Percentiles rank a stretch among this genome's conserved stretches.
Conservation (phyloP, 2,113 vertebrate species). For the Seriola dumerili region DNA sequence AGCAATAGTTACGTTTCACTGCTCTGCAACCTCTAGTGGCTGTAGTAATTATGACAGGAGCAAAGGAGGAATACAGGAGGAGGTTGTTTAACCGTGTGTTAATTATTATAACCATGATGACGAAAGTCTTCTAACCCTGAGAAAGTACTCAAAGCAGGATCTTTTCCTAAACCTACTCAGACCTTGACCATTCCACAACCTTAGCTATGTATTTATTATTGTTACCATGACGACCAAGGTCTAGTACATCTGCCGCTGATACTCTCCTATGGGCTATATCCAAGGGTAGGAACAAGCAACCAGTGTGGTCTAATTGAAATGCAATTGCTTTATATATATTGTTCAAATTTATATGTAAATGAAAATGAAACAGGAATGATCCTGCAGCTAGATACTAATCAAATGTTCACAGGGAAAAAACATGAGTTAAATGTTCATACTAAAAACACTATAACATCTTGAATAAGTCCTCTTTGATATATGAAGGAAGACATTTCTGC, state of each 20-base stretch:
- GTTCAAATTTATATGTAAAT: conserved; percentile 3
- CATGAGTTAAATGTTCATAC: too few relatives aligned
- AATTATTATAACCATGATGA: too few relatives aligned
- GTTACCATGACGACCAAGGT: neutral
- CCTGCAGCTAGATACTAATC: neutral
- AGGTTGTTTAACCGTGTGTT: too few relatives aligned
- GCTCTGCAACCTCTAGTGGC: neutral
- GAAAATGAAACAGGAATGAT: neutral
- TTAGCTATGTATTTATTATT: neutral
- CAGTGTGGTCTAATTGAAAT: neutral
- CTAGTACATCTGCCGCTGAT: too few relatives aligned
- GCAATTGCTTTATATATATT: neutral
- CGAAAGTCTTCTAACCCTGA: too few relatives aligned
- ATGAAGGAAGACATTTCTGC: too few relatives aligned
- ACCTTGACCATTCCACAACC: neutral
- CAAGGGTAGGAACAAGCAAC: too few relatives aligned
- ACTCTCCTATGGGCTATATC: too few relatives aligned
- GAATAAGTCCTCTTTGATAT: neutral
- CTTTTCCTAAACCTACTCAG: too few relatives aligned
- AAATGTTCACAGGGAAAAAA: too few relatives aligned
- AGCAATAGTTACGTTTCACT: neutral
- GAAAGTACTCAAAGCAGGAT: too few relatives aligned
- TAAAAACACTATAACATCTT: neutral
- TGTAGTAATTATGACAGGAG: neutral
- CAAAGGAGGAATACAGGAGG: neutral